Evolutionary conservation across 1,140 invertebrate species (phyloP).

Genomic region (Chlorops oryzae): DNA sequence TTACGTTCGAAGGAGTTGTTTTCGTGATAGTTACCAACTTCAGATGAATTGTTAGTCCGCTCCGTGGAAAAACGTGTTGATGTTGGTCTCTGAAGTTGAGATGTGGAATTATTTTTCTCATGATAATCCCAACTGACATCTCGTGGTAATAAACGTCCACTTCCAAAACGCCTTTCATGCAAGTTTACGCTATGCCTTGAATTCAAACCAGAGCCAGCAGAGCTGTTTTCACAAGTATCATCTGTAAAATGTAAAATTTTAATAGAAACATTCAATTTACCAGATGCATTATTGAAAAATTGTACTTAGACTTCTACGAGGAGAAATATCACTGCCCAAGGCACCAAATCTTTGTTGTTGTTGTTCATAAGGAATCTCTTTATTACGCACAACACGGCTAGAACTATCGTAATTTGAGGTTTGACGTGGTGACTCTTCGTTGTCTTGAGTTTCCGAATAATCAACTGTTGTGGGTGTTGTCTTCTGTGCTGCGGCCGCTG

Average conservation of each 20-base stretch:
- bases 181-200: too few relatives aligned
- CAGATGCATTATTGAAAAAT: neutral
- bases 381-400: neutral
- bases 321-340: neutral
- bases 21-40: too few relatives aligned
- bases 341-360: neutral
- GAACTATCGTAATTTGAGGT: neutral
- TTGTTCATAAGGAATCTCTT: too few relatives aligned
- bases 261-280: neutral
- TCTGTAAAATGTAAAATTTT: slow-evolving; percentile 13
- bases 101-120: too few relatives aligned
- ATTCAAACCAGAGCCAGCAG: slow-evolving; percentile 10
- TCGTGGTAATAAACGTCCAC: slow-evolving; percentile 62
- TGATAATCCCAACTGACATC: slow-evolving; percentile 56
- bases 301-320: slow-evolving; percentile 1
- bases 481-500: slow-evolving; percentile 1
- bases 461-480: neutral
- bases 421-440: neutral
- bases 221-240: slow-evolving; percentile 15
- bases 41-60: too few relatives aligned
- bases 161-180: slow-evolving; percentile 61
- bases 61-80: too few relatives aligned
- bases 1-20: too few relatives aligned
- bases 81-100: too few relatives aligned
- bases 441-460: neutral